Base-by-base conservation (phyloP, 2,113 vertebrate genomes). In the Pseudolaguvia tuberculata region DNA sequence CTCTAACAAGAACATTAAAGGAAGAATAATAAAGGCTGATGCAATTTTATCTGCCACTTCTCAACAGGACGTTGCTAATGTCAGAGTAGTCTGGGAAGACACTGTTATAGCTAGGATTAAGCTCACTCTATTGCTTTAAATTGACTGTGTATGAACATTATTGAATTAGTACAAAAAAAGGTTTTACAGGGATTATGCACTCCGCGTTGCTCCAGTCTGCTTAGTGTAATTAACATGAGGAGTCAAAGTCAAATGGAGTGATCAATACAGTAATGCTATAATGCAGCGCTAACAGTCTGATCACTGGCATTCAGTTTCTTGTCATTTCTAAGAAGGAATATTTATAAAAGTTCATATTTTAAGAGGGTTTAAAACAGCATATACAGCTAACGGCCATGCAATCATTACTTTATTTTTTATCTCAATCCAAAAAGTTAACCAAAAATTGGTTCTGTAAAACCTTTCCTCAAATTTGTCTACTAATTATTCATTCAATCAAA, bases 201-300 rank as follows among this genome's bases (percentile, higher is more conserved):
- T 74, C 58, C 47, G 75, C 48, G 29, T 45, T 63, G 57, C 56
- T 62, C 6, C 27, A 70, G 25, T 70, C 39, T 65, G 56, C 71
- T 63, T 66, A 23, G 35, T 55, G 10, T 70, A 76, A 72, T 79
- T 72, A 77, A 51, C 57, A n/a, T 70, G 17, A 50, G 70, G 11
- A 65, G 51, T 61, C 71, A 69, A 73, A 68, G 56, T 69, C 13
- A 55, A 50, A 80, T 48, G 4, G 53, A 56, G 47, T 55, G 10
- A 84, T 89, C 85, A 82, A 90, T 90, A 86, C 70, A 55, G 83
- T 87, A 83, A 90, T 85, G 78, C 84, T 63, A 81, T 88, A 88
- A 90, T 89, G 87, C 77, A 85, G 86, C 72, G 35, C 70, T 77
- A 58, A 77, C 77, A 81, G 48, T 35, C 80, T 67, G 84, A 58